Base-by-base conservation (phyloP, 2,797 vertebrate species). In the Hypotaenidia philippensis region DNA sequence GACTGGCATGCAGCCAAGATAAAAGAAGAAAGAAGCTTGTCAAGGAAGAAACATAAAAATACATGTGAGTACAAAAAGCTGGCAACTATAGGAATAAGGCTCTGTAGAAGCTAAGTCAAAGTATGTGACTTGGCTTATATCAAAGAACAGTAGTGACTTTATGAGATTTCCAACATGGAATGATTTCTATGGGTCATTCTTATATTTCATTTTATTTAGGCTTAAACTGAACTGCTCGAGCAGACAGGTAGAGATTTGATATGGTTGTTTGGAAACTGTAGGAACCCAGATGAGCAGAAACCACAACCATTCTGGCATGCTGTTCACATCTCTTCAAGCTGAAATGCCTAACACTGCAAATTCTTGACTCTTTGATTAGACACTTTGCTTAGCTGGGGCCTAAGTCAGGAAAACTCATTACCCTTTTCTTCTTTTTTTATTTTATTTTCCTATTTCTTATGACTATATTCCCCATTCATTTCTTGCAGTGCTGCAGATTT, bases 1-100 rank as follows among this genome's bases (percentile, higher is more conserved):
- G 66, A 65, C 34, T 93, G 95, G 94, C 95, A 95, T 91, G 20
- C 78, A 92, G 72, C 89, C 80, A 94, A 93, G 91, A 94, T 86
- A 60, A 91, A 89, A 72, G 80, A 80, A 83, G 82, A 96, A 89
- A 93, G 68, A 96, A 71, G 34, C 69, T 94, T 91, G 66, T 92
- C 52, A 26, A 78, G 72, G 89, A 92, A 23, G 70, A 40, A 50
- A 60, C 23, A 22, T 66, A 95, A 90, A 93, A 95, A 85, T 87
- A 91, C 34, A 91, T 22, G 15, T 83, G 36, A 92, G 32, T 80
- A 49, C 59, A 93, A 94, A 96, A 87, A 69, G 34, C 25, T 83
- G 72, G 49, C 18, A 77, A 38, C 29, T n/a, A 56, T 77, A 93
- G 69, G 82, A 88, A 79, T 88, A 88, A 65, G 57, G 81, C 26